These are phyloP conservation scores for Cataglyphis rosenhaueri DNA, from an alignment of 2,888 invertebrate genomes.

Conservation along the genomic window DNA sequence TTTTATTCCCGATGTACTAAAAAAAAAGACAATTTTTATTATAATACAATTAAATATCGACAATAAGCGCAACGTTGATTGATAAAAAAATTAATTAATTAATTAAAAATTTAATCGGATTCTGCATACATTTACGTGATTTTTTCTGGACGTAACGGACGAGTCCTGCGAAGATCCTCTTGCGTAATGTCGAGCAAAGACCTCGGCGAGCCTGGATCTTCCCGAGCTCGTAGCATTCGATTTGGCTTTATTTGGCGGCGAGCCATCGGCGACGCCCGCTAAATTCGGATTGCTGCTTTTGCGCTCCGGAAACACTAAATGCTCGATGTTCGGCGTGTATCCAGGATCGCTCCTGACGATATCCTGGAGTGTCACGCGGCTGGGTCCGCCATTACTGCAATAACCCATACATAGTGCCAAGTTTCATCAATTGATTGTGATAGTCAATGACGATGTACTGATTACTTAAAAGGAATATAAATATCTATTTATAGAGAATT, in stretches of 20 bases:
- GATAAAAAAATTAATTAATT: neutral
- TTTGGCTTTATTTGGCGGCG: slow-evolving; percentile 75
- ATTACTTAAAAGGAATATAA: neutral
- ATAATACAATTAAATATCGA: neutral
- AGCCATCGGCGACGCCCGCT: slow-evolving; percentile 75
- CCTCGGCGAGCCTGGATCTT: slow-evolving; percentile 86
- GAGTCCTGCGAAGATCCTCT: slow-evolving; percentile 81
- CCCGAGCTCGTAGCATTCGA: slow-evolving; percentile 73
- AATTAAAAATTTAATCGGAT: neutral
- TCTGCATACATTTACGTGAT: slow-evolving; percentile 77
- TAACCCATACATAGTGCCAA: slow-evolving; percentile 5
- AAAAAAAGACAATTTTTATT: neutral
- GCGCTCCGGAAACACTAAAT: slow-evolving; percentile 87
- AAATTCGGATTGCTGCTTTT: slow-evolving; percentile 86
- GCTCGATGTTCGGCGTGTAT: slow-evolving; percentile 87
- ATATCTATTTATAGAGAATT: neutral
- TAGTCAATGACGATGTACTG: neutral
- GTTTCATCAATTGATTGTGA: neutral
- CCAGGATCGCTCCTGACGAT: slow-evolving; percentile 86
- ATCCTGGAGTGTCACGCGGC: slow-evolving; percentile 82
- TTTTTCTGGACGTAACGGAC: slow-evolving; percentile 75
- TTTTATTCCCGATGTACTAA: neutral
- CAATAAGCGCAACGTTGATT: neutral
- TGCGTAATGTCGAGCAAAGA: slow-evolving; percentile 85
- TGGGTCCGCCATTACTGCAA: slow-evolving; percentile 77